Evolutionary conservation across 1,140 invertebrate species (phyloP), one percentile per base, ranked within the genome.

Genomic region (Rhyzopertha dominica): DNA sequence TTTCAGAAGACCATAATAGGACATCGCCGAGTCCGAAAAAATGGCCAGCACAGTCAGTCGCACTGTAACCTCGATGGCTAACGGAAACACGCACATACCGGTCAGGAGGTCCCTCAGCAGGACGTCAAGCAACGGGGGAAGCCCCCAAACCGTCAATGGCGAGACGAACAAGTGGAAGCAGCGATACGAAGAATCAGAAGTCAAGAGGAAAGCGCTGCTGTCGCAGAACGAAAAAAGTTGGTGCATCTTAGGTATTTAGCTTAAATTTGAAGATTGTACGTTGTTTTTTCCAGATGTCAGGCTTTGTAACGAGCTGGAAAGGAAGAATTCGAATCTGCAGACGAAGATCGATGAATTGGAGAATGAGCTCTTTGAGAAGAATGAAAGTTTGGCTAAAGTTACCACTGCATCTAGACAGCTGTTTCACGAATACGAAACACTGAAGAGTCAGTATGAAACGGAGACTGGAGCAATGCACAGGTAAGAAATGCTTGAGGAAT

Each of bases 351-450:
- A 70, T 34, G 66, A 69, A 18, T 52, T 81, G 29, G 76, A 79
- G 41, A 58, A 61, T 0, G 74, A 80, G 60, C 57, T 81, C 1
- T 62, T 70, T 2, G 78, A 81, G 45, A 74, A 77, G 30, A 78
- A 81, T 49, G 63, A 76, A 4, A 75, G 81, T 54, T 69, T 82
- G 10, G 66, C 71, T 18, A 78, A 79, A 59, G 65, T 84, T 17
- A 72, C 75, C 23, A 73, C 69, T 47, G 82, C 81, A 32, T 84
- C 82, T 1, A 80, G 84, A 67, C 78, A 75, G 39, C 72, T 85
- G 24, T 84, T 79, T 61, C 77, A 76, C 34, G 83, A 85, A 58
- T 85, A 85, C 62, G 81, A 84, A 53, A 77, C 80, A 58, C 67
- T 85, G 2, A 81, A 80, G 56, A 77, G 78, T 55, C 76, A 82